Conservation (phyloP, 1,140 invertebrate genomes). For the Anastrepha ludens region DNA sequence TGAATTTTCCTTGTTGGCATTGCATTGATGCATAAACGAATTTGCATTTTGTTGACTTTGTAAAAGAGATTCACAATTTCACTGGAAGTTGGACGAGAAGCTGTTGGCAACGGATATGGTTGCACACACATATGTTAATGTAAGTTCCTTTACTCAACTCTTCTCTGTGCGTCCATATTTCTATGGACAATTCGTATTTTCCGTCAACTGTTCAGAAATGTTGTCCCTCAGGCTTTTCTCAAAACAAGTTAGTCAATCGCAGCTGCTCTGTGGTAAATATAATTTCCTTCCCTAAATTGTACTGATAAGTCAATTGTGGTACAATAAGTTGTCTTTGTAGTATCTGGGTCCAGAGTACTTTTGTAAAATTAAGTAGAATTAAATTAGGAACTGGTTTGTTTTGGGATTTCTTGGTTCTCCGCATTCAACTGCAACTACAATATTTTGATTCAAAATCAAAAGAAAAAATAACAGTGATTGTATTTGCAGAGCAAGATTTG, state of each 20-base stretch:
- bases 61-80: constrained; percentile 49
- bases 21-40: constrained; percentile 53
- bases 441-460: no score
- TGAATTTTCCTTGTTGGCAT: constrained; percentile 42
- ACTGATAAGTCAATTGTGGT: constrained; percentile 24
- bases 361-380: background rate
- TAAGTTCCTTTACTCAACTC: background rate
- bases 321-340: constrained; percentile 7
- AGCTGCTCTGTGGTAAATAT: constrained; percentile 45
- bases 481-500: background rate
- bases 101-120: background rate
- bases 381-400: background rate
- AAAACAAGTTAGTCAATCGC: constrained; percentile 42
- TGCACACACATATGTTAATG: background rate
- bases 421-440: no score
- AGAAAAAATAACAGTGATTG: background rate
- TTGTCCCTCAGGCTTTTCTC: background rate
- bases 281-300: constrained; percentile 29
- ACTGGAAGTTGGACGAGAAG: background rate
- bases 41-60: constrained; percentile 52
- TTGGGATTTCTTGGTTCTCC: background rate
- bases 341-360: background rate
- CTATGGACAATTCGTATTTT: constrained; percentile 9
- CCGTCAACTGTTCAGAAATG: constrained; percentile 1
- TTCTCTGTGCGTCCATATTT: background rate